Base-by-base conservation (phyloP, 2,888 invertebrate genomes). In the Eristalis tenax region DNA sequence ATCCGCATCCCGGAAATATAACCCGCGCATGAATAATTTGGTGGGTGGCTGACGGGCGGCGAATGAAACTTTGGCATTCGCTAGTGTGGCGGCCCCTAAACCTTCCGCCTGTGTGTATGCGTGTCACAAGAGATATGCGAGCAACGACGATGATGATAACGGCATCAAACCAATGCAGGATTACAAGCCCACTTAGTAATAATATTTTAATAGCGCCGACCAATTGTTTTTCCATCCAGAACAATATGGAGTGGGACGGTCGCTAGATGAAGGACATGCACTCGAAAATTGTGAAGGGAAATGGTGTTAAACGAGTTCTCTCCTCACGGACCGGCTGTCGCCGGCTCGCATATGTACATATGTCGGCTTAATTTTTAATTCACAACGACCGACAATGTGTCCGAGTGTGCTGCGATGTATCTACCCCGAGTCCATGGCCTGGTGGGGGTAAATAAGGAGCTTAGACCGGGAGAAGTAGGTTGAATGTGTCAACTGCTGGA, bases 1-100 rank as follows among this genome's bases (percentile, higher is more conserved):
- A 86, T 86, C 74, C 82, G 69, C 73, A 78, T 78, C 73, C 85
- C 86, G 83, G 82, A 86, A 74, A 78, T 83, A 86, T 83, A 83
- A 70, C 73, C 82, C n/a, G 50, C 50, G n/a, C 50, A 82, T 86
- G 86, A 86, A 86, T 86, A 78, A 86, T 86, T 86, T 66, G 85
- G 73, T 69, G 77, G 78, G 65, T 66, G 63, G 73, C 32, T 32
- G 32, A 32, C 8, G 32, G 32, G 10, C 8, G 4, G 1, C 32
- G 40, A 10, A 57, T 74, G 74, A 81, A 80, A 71, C 66, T 63
- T 65, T 40, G 28, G 35, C 66, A 80, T 80, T 74, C 69, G 74
- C 63, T 69, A 64, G 43, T 26, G 64, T 28, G 28, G 28, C 4
- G 61, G 61, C 56, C 28, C 28, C 43, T 22, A 23, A 50, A 6